phyloP scores from a whole-genome alignment of 2,888 invertebrate species.

The Drosophila imparisetae region DNA sequence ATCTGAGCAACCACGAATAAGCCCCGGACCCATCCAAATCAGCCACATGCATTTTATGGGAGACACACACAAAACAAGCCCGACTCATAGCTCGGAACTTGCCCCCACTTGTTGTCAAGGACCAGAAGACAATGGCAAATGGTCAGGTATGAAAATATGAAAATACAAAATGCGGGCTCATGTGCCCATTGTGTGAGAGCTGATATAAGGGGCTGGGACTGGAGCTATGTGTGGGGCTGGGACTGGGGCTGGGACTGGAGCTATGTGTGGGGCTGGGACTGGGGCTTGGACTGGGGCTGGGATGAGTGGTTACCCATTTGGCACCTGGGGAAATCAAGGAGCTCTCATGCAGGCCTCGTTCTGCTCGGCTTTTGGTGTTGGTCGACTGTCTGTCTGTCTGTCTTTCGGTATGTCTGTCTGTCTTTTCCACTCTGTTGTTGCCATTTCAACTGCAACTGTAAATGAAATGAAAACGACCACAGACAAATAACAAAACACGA shows the following conservation, averaged over 20 bases:
- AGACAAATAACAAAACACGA: slow-evolving; percentile 63
- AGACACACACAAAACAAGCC: slow-evolving; percentile 27
- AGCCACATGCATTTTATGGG: slow-evolving; percentile 58
- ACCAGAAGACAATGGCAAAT: slow-evolving; percentile 55
- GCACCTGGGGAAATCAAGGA: slow-evolving; percentile 77
- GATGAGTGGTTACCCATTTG: slow-evolving; percentile 48
- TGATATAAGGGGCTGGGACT: not conserved
- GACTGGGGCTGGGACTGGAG: not conserved
- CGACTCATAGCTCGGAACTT: not conserved
- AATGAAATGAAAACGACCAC: slow-evolving; percentile 78
- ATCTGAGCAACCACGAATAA: slow-evolving; percentile 55
- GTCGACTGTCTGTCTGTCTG: slow-evolving; percentile 1
- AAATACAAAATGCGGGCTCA: slow-evolving; percentile 61
- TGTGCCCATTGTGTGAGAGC: slow-evolving; percentile 29
- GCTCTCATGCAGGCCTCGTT: slow-evolving; percentile 60
- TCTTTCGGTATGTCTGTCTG: not conserved
- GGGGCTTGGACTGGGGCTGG: not conserved
- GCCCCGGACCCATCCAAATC: slow-evolving; percentile 54
- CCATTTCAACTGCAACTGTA: slow-evolving; percentile 63
- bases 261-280: not conserved
- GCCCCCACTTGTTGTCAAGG: slow-evolving; percentile 45
- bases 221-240: too few species aligned
- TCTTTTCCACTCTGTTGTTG: slow-evolving; percentile 43
- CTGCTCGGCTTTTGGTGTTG: slow-evolving; percentile 30
- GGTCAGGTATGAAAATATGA: slow-evolving; percentile 64